A percentile compares a stretch with the other conserved stretches of the same genome.
phyloP scores from a whole-genome alignment of 1,140 invertebrate species.

The Tetraneura akinire region DNA sequence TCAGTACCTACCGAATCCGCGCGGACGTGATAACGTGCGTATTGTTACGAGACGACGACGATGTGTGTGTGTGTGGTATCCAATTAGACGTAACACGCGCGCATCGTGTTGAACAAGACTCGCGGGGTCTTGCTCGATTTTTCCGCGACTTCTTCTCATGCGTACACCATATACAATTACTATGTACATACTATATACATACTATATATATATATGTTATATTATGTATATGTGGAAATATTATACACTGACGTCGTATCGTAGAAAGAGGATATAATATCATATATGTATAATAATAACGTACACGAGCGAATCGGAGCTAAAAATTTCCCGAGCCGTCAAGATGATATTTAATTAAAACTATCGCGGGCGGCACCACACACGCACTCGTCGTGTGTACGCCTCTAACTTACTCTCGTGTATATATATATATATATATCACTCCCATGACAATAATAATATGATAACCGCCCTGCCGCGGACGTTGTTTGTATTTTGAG shows the following conservation, averaged over 20 bases:
- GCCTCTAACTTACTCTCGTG: not conserved
- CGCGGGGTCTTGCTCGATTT: not conserved
- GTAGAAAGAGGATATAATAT: slow-evolving; percentile 4
- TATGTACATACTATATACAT: no score
- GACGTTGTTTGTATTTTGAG: slow-evolving; percentile 43
- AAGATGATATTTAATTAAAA: slow-evolving; percentile 50
- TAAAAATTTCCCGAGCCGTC: slow-evolving; percentile 43
- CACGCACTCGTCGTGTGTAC: no score
- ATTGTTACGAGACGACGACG: no score
- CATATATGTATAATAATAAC: no score
- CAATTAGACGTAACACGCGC: slow-evolving; percentile 26
- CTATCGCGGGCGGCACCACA: no score
- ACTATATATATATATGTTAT: not conserved
- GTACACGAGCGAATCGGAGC: slow-evolving; percentile 41
- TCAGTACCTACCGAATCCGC: no score
- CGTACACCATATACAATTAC: not conserved
- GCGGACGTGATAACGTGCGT: no score
- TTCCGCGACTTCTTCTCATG: not conserved
- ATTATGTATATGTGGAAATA: not conserved
- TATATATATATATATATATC: no score
- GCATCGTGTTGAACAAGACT: slow-evolving; percentile 10
- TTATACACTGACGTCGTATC: not conserved
- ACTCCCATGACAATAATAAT: slow-evolving; percentile 51
- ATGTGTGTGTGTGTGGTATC: not conserved
- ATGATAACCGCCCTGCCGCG: slow-evolving; percentile 5